A percentile compares a stretch with the other conserved stretches of the same genome.
phyloP scores from a whole-genome alignment of 2,113 vertebrate species.

The Sceloporus undulatus region DNA sequence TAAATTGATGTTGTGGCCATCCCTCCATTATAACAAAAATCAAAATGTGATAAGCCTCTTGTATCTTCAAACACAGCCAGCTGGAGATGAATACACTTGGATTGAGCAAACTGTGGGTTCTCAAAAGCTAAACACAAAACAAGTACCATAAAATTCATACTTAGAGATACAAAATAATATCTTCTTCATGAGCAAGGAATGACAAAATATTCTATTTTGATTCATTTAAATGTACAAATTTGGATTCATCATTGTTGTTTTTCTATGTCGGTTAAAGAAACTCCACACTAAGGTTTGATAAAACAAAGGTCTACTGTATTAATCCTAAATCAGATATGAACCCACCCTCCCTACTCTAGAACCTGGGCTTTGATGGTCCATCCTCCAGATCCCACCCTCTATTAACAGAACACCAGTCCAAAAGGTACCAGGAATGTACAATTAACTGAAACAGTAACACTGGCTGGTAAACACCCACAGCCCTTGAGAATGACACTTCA shows the following conservation, averaged over 20 bases:
- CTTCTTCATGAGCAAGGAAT: neutral
- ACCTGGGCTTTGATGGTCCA: neutral
- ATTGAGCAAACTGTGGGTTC: neutral
- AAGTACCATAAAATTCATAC: neutral
- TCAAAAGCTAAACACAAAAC: neutral
- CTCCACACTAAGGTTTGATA: neutral
- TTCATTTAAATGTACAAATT: slow-evolving; percentile 6
- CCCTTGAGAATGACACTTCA: neutral
- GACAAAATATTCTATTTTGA: neutral
- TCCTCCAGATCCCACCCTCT: neutral
- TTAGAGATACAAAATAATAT: neutral
- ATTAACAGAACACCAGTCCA: slow-evolving; percentile 5
- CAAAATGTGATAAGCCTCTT: neutral
- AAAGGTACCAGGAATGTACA: slow-evolving; percentile 33
- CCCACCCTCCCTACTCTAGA: neutral
- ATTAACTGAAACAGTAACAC: slow-evolving; percentile 5
- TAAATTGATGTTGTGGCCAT: neutral
- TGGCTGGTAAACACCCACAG: slow-evolving; percentile 10
- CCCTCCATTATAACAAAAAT: neutral
- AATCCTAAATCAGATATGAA: slow-evolving; percentile 1
- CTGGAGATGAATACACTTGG: neutral
- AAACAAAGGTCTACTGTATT: slow-evolving; percentile 36
- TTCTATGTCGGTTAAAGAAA: slow-evolving; percentile 7
- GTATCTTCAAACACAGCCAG: neutral
- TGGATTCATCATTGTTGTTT: neutral